These are phyloP conservation scores for Tupiocoris notatus DNA, from an alignment of 2,888 invertebrate species.

Conservation along the genomic window DNA sequence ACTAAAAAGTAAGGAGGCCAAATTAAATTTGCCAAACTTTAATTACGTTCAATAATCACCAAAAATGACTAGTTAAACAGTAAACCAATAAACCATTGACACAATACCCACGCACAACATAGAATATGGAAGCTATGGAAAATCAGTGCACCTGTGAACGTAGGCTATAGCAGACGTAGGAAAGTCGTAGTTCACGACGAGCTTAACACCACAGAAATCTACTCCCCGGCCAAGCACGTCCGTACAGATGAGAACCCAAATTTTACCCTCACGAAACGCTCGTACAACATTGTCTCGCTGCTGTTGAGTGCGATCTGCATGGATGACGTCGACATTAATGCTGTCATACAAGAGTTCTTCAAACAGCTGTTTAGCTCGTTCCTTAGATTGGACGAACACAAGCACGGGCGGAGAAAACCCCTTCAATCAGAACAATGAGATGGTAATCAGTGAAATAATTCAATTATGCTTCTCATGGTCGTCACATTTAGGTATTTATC, in stretches of 20 bases:
- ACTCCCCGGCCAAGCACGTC: slow-evolving; percentile 96
- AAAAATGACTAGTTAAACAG: no score
- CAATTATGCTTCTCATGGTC: no score
- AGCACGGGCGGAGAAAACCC: slow-evolving; percentile 88
- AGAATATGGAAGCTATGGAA: slow-evolving; percentile 1
- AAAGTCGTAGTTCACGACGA: slow-evolving; percentile 97
- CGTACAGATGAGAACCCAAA: slow-evolving; percentile 95
- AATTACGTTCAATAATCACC: no score
- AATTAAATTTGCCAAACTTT: background rate
- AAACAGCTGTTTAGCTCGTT: slow-evolving; percentile 89
- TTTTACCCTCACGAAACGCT: slow-evolving; percentile 85
- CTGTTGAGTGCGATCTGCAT: slow-evolving; percentile 83
- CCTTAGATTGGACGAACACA: slow-evolving; percentile 85
- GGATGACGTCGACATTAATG: slow-evolving; percentile 90
- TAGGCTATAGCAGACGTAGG: slow-evolving; percentile 87
- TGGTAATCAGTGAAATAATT: no score
- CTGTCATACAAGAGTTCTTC: slow-evolving; percentile 88
- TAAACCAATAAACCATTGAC: no score
- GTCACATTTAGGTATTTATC: no score
- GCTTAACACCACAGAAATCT: slow-evolving; percentile 93
- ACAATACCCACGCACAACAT: no score
- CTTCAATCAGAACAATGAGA: slow-evolving; percentile 52
- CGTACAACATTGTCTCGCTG: slow-evolving; percentile 89
- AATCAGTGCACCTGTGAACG: slow-evolving; percentile 65
- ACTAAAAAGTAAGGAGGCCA: background rate